phyloP scores from a whole-genome alignment of 2,113 vertebrate species.

The Hyaena hyaena region DNA sequence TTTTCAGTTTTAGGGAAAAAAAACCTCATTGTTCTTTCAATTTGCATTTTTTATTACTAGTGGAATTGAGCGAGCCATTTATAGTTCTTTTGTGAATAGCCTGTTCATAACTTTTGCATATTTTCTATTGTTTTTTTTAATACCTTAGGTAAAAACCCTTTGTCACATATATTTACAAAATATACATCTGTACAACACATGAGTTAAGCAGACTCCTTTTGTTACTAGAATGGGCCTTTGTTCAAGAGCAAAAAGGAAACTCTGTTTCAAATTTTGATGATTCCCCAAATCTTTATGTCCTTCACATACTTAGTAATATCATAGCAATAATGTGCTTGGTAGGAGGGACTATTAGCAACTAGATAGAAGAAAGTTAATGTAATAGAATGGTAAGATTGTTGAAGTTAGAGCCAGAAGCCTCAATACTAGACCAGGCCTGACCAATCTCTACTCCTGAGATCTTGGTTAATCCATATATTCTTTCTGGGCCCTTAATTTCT shows the following conservation, averaged over 20 bases:
- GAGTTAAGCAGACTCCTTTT: not conserved
- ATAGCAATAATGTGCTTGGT: not conserved
- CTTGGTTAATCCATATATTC: not conserved
- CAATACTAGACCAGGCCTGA: not conserved
- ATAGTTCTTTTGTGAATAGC: not conserved
- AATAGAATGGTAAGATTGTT: not conserved
- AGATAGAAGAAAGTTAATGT: not conserved
- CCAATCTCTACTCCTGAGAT: not conserved
- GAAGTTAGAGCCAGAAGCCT: not conserved
- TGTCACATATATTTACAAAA: not conserved
- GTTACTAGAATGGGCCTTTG: not conserved
- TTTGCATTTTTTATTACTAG: not conserved
- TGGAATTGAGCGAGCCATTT: not conserved
- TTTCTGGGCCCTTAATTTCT: not conserved
- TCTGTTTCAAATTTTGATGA: not conserved
- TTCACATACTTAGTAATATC: not conserved
- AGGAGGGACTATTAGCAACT: not conserved
- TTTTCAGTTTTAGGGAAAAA: constrained; percentile 40
- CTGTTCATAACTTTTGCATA: not conserved
- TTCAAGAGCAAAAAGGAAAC: not conserved
- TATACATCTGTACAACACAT: not conserved
- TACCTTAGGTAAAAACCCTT: not conserved
- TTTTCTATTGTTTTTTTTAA: not conserved
- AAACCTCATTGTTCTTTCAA: not conserved
- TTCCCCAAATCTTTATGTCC: not conserved